These are phyloP conservation scores for Delichon dasypus DNA, from an alignment of 2,797 vertebrate species.

Conservation along the genomic window DNA sequence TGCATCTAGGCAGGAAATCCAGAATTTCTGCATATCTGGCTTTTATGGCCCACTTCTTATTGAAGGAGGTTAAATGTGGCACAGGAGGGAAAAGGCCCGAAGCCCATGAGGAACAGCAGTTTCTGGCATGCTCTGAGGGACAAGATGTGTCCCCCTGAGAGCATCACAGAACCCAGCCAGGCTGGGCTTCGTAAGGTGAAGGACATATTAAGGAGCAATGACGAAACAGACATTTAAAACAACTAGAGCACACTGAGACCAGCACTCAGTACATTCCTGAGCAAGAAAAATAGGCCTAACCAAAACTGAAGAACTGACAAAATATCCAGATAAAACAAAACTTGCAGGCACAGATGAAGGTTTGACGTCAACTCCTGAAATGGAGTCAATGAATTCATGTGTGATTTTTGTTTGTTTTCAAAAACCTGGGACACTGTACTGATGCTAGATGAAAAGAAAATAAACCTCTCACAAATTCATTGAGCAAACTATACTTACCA, in stretches of 20 bases:
- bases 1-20: not conserved
- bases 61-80: not conserved
- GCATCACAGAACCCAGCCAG: not conserved
- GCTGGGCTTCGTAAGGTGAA: not conserved
- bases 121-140: not conserved
- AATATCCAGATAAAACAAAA: not conserved
- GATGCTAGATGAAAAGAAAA: not conserved
- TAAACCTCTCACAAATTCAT: not conserved
- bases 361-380: not conserved
- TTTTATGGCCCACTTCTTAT: not conserved
- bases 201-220: fast-evolving
- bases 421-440: not conserved
- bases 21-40: not conserved
- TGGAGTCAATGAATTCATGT: not conserved
- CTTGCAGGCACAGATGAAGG: not conserved
- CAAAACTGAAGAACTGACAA: not conserved
- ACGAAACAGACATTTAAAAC: not conserved
- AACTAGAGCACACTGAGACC: not conserved
- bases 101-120: not conserved
- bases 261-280: not conserved
- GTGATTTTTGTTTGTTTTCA: conserved; percentile 16
- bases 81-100: not conserved
- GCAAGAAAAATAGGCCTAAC: not conserved
- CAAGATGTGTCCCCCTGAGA: not conserved
- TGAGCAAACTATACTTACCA: not conserved